These are phyloP conservation scores for Otus scops DNA, from an alignment of 2,797 vertebrate species.

Conservation along the genomic window DNA sequence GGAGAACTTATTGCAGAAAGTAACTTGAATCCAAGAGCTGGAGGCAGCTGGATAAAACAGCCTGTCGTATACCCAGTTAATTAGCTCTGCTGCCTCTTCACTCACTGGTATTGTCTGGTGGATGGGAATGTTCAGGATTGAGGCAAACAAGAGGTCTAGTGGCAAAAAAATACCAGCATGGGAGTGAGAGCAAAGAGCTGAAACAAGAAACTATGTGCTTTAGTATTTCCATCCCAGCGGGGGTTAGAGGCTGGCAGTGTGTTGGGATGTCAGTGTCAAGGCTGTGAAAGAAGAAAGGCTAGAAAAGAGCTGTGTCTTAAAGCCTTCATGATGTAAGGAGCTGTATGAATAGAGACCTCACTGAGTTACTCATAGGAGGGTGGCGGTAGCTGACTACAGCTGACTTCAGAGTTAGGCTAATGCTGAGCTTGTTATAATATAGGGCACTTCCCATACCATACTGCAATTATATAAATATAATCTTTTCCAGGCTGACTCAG, in stretches of 20 bases:
- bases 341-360: neutral
- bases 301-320: neutral
- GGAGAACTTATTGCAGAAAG: neutral
- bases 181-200: neutral
- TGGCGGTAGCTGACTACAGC: constrained; percentile 9
- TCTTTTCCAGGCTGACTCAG: constrained; percentile 50
- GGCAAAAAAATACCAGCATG: neutral
- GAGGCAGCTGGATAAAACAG: neutral
- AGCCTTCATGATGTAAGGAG: neutral
- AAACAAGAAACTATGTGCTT: neutral
- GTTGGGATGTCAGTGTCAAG: neutral
- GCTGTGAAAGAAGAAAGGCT: neutral
- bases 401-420: constrained; percentile 17
- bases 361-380: constrained; percentile 28
- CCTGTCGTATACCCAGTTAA: neutral
- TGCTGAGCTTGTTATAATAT: neutral
- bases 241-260: neutral
- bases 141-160: neutral
- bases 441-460: constrained; percentile 20
- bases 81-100: neutral
- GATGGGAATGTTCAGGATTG: neutral
- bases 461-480: constrained; percentile 43
- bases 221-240: neutral
- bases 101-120: neutral
- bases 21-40: neutral